phyloP scores from a whole-genome alignment of 2,797 vertebrate species.

The Nasua narica region DNA sequence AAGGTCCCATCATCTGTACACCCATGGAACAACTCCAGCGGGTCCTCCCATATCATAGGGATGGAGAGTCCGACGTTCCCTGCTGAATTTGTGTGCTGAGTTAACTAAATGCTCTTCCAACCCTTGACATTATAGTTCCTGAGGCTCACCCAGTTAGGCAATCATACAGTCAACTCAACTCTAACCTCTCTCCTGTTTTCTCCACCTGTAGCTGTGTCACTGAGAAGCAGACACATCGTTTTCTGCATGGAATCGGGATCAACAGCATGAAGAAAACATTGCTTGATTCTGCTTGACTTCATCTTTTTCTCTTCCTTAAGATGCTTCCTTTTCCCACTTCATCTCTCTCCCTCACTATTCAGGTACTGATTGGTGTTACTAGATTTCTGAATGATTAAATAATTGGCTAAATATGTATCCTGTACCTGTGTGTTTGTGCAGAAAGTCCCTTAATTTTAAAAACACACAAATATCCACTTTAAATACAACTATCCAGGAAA shows the following conservation, averaged over 20 bases:
- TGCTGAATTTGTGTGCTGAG: accelerated
- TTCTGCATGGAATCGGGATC: not conserved
- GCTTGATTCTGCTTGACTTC: not conserved
- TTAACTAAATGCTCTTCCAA: accelerated
- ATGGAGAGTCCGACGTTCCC: too few relatives aligned
- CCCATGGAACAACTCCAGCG: not conserved
- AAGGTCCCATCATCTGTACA: not conserved
- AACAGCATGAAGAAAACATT: not conserved
- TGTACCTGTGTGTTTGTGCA: accelerated
- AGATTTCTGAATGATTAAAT: not conserved
- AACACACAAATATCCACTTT: not conserved
- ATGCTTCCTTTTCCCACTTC: accelerated
- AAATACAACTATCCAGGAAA: not conserved
- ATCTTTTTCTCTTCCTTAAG: too few relatives aligned
- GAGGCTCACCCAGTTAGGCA: not conserved
- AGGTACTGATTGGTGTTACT: not conserved
- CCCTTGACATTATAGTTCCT: not conserved
- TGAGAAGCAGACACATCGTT: not conserved
- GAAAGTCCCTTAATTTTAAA: not conserved
- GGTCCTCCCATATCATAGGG: accelerated
- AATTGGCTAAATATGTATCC: not conserved
- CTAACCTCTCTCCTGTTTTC: not conserved
- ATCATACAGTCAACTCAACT: not conserved
- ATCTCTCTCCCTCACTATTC: not conserved
- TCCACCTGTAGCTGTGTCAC: not conserved